Base-by-base conservation (phyloP, 2,888 invertebrate genomes). In the Cataglyphis albicans region DNA sequence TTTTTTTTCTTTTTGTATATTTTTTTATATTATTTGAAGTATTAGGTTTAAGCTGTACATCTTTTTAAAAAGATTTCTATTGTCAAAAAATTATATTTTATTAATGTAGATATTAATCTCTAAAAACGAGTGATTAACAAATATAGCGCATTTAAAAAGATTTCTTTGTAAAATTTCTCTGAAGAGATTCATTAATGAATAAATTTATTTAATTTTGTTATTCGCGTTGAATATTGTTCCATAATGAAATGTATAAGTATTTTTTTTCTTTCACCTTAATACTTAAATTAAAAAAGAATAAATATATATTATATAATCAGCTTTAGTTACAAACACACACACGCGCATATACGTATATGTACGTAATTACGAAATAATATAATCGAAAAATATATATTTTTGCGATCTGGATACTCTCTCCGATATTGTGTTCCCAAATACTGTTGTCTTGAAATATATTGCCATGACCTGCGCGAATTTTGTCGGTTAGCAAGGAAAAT, bases 401-500 rank as follows among this genome's bases (percentile, higher is more conserved):
- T 38, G 12, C 10, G n/a, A 48, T 7, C 7, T 35, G 29, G 9
- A 21, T n/a, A 35, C 0, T 0, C 10, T 29, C 52, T 6, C 48
- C 5, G 52, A 52, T 5, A 32, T 15, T 15, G 15, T n/a, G 29
- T 41, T 41, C 57, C 21, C 57, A 32, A 78, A 35, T 78, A 44
- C 1, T 35, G 72, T 72, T 32, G 29, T n/a, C 57, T 55, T 78
- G 29, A 76, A 65, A 55, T 59, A 78, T 78, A 48, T 48, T 38
- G 29, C 44, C 9, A 7, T 61, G 44, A 44, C 38, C 21, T 55
- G 25, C 5, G 41, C 29, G 70, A 52, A 59, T 67, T 67, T 67
- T 55, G 29, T 67, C 32, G 70, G 29, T 68, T 41, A 15, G 52
- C 59, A 59, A 59, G 78, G 32, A 74, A 78, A 76, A 82, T 55